Evolutionary conservation across 2,888 invertebrate species (phyloP).

Genomic region (Tachina lurida): DNA sequence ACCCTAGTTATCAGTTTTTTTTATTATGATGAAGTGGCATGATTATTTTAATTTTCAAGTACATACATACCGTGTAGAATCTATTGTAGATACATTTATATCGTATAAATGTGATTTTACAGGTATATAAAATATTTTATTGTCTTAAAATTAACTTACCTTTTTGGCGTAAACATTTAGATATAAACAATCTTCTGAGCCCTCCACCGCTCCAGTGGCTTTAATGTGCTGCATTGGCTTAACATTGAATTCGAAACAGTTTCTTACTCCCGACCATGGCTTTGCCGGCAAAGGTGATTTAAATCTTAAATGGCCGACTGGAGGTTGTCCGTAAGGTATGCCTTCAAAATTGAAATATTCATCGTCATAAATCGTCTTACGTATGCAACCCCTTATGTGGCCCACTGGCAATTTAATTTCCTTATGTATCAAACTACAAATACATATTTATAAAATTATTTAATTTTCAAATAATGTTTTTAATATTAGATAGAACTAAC

Average conservation of each 20-base stretch:
- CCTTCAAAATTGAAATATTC: constrained; percentile 80
- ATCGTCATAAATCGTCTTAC: constrained; percentile 79
- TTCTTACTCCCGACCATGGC: constrained; percentile 82
- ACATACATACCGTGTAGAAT: no score
- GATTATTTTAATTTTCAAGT: neutral
- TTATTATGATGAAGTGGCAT: no score
- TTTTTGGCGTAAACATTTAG: constrained; percentile 82
- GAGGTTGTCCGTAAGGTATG: constrained; percentile 82
- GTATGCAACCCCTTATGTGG: constrained; percentile 79
- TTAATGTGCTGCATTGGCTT: constrained; percentile 79
- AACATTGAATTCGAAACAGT: constrained; percentile 80
- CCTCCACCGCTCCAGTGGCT: constrained; percentile 76
- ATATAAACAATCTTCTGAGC: constrained; percentile 84
- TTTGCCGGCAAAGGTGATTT: constrained; percentile 83
- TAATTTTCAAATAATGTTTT: neutral
- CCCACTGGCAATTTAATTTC: constrained; percentile 76
- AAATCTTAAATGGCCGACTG: constrained; percentile 79
- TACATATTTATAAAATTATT: neutral
- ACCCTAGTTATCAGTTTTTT: no score
- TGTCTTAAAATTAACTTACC: constrained; percentile 80
- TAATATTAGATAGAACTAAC: neutral
- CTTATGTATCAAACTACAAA: constrained; percentile 31
- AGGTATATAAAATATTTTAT: neutral
- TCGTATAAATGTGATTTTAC: no score
- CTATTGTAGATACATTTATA: no score